Evolutionary conservation across 2,888 invertebrate genomes (phyloP), one percentile per base, ranked within the genome.

Genomic region (Lucinisca nassula): DNA sequence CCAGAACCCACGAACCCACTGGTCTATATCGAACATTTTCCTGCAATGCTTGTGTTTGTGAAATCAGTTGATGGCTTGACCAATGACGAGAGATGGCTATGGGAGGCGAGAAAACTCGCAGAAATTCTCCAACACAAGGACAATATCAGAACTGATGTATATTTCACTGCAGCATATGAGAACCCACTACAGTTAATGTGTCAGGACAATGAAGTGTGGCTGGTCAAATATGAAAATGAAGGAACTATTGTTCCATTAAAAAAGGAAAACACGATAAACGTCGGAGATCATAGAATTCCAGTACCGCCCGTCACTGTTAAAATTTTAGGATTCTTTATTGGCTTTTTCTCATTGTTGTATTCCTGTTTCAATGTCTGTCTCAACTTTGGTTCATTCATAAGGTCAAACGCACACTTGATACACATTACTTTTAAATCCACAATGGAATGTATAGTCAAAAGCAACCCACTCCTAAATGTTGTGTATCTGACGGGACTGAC

Each of bases 21-120:
- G 27, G 88, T 88, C 17, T 83, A 61, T 61, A 73, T 88, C 8
- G 81, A 88, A 61, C 80, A 77, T 6, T 55, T 85, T 27, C 88
- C 88, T 24, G 88, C 79, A 24, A 88, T 83, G 77, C 79, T 82
- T 21, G 88, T 88, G n/a, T 88, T 83, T 58, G 88, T 83, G 24
- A 85, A 79, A 77, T 55, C 72, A 0, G 85, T 88, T 67, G 77
- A 85, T 81, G 88, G 88, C 6, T 37, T 85, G 17, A 70, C 80
- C 0, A 79, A 81, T 70, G 88, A 88, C 30, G 88, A 88, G 51
- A 79, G 79, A 35, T 88, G 88, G 88, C 58, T 80, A 8, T 67
- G 70, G 14, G 85, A 88, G 72, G 79, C 88, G 2, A 75, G 76
- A 38, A 70, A 76, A 35, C 74, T 85, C 6, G 81, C 85, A 14